These are phyloP conservation scores for Rhabdomys pumilio DNA, from an alignment of 2,797 vertebrate species.

Conservation along the genomic window DNA sequence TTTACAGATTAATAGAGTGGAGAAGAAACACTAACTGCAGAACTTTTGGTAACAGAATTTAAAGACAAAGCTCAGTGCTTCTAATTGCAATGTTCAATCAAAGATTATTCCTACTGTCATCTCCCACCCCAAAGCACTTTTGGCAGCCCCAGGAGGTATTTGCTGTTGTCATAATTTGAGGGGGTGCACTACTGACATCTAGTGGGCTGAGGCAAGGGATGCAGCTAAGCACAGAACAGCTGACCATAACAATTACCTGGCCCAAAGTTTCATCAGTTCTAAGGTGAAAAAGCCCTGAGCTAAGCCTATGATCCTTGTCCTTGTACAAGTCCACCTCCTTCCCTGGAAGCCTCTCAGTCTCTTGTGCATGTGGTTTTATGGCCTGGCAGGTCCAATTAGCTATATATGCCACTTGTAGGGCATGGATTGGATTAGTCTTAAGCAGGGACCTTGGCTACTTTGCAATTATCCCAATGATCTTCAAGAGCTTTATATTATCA, in stretches of 20 bases:
- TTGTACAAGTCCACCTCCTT: background rate
- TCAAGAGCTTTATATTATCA: constrained; percentile 9
- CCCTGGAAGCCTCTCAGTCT: constrained; percentile 7
- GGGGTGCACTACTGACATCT: constrained; percentile 56
- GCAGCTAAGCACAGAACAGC: background rate
- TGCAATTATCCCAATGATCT: constrained; percentile 25
- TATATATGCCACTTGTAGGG: background rate
- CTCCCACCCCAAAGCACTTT: background rate
- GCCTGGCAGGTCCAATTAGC: constrained; percentile 36
- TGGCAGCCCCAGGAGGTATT: constrained; percentile 12
- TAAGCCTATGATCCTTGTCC: background rate
- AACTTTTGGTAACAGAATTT: background rate
- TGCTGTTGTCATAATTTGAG: background rate
- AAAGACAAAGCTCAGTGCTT: background rate
- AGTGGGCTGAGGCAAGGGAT: background rate
- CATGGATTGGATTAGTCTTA: constrained; percentile 16
- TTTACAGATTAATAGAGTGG: constrained; percentile 49
- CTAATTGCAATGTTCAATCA: background rate
- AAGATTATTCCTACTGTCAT: background rate
- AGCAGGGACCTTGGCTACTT: background rate
- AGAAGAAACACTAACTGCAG: background rate
- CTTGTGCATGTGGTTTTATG: constrained; percentile 17
- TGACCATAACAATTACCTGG: background rate
- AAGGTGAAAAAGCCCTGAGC: background rate
- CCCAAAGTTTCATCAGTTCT: background rate